Evolutionary conservation across 2,888 invertebrate genomes (phyloP).

Genomic region (Balanococcus diminutus): DNA sequence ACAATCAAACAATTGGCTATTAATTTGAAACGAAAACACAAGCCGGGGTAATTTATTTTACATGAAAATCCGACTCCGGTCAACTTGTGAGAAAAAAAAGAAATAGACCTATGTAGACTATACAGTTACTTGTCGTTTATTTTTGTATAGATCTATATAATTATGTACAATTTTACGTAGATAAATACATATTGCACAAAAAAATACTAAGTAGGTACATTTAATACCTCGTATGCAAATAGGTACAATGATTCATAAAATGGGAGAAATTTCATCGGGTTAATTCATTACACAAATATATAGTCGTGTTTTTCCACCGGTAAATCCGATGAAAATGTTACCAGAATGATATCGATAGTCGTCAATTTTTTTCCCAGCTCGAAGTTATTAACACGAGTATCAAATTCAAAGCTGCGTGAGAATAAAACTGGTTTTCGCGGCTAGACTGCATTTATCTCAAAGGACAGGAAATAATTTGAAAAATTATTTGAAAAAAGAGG

Average conservation of each 20-base stretch:
- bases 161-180: not conserved
- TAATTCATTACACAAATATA: not conserved
- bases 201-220: not conserved
- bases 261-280: not conserved
- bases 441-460: not conserved
- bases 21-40: slow-evolving; percentile 33
- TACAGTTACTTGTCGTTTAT: not conserved
- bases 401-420: not conserved
- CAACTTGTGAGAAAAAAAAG: slow-evolving; percentile 14
- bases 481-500: not conserved
- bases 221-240: not conserved
- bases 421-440: not conserved
- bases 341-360: not conserved
- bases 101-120: not conserved
- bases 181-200: not conserved
- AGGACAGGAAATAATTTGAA: not conserved
- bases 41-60: slow-evolving; percentile 13
- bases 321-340: not conserved
- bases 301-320: not conserved
- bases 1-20: slow-evolving; percentile 22
- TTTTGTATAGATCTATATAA: not conserved
- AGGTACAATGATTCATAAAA: not conserved
- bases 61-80: not conserved
- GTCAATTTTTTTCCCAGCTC: not conserved
- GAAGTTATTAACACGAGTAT: not conserved